Evolutionary conservation across 1,140 invertebrate genomes (phyloP), one percentile per base, ranked within the genome.

Genomic region (Drosophila sp.): DNA sequence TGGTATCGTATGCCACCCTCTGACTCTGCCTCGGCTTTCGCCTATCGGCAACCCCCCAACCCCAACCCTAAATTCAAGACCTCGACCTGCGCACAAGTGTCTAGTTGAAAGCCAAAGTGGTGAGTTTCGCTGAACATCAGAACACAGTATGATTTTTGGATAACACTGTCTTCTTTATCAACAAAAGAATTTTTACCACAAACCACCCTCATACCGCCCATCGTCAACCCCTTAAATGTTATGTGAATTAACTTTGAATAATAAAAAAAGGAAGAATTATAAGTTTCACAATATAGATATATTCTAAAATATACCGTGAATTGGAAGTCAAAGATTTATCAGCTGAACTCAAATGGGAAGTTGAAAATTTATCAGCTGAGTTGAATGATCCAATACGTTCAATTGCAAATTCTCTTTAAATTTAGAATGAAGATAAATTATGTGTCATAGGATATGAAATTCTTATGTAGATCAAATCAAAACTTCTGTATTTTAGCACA

Each of bases 81-180:
- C 50, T 11, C 40, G 77, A 46, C 83, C 83, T 89, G 83, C 83
- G 83, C 83, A 89, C 83, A 83, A 89, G 84, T 83, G 80, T 43
- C 16, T 25, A 8, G 46, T 29, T 13, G 8, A 21, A 38, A 25
- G 14, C 11, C 11, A 36, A 54, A 64, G 83, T 76, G 83, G 79
- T 87, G 79, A 79, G 65, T 63, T 53, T 36, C 50, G 4, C 29
- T 36, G 29, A 34, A 36, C 46, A 50, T 32, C n/a, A 29, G 46
- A 29, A 3, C 13, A 50, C 32, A 32, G 27, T 27, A 50, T 50
- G 46, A 50, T 50, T 50, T 50, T 27, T 32, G n/a, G 46, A 8
- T 43, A 43, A 43, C 46, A n/a, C 25, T 27, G 46, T 18, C 7
- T 7, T 36, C 34, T 36, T 36, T 4, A 6, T 29, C 8, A 48